phyloP scores from a whole-genome alignment of 1,140 invertebrate genomes.

The Chionoecetes opilio region DNA sequence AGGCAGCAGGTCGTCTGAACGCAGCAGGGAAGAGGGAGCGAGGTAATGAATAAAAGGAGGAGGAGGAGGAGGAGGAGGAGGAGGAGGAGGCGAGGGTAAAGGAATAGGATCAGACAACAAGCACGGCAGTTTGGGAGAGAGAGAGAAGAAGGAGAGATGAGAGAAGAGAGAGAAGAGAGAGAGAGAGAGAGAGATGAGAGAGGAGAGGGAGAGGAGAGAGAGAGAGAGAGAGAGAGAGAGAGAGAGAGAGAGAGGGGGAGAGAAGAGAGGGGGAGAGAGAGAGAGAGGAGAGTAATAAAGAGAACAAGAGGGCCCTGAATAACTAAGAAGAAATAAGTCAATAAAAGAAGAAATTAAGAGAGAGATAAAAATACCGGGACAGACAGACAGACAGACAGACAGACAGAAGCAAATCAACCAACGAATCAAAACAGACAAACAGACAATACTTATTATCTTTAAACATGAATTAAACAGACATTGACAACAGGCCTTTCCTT shows the following conservation, averaged over 20 bases:
- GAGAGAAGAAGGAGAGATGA: neutral
- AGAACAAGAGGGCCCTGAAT: too few relatives aligned
- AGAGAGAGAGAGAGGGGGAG: neutral
- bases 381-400: neutral
- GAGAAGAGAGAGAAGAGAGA: neutral
- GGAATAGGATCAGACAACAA: too few relatives aligned
- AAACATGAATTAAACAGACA: too few relatives aligned
- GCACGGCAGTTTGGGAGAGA: too few relatives aligned
- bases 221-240: neutral
- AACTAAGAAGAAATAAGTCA: too few relatives aligned
- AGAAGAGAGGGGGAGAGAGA: neutral
- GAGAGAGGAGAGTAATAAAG: conserved; percentile 12
- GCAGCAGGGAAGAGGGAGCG: neutral
- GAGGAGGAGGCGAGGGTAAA: neutral
- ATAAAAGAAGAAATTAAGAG: too few relatives aligned
- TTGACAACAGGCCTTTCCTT: too few relatives aligned
- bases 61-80: conserved; percentile 12
- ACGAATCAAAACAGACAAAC: neutral
- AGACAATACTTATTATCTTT: neutral
- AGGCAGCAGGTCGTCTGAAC: conserved; percentile 33
- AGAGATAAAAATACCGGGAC: neutral
- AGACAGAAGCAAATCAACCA: neutral
- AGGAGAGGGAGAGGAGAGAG: neutral
- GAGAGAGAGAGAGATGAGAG: neutral
- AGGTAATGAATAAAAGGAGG: conserved; percentile 22